phyloP scores from a whole-genome alignment of 2,888 invertebrate species.

The Drosophila ezoana region DNA sequence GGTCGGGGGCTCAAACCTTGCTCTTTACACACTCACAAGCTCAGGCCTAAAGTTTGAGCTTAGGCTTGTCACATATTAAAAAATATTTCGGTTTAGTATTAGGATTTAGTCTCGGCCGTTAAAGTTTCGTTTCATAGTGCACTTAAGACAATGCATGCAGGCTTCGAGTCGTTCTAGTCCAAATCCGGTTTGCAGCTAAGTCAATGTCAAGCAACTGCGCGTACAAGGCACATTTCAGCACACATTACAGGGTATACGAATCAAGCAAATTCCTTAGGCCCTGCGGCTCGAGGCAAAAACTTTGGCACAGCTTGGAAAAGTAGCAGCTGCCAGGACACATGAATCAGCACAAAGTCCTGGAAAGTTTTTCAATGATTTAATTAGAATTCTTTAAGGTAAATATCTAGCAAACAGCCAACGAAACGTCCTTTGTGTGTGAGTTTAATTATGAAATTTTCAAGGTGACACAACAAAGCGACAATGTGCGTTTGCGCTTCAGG shows the following conservation, averaged over 20 bases:
- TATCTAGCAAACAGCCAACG: slow-evolving; percentile 26
- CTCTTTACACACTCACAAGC: too few relatives aligned
- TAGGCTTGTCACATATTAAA: too few relatives aligned
- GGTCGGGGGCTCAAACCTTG: background rate
- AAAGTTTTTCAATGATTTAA: slow-evolving; percentile 78
- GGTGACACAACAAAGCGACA: slow-evolving; percentile 49
- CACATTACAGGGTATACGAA: slow-evolving; percentile 56
- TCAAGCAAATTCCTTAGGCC: slow-evolving; percentile 68
- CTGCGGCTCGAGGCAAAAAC: slow-evolving; percentile 31
- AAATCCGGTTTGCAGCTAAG: too few relatives aligned
- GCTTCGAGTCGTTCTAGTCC: too few relatives aligned
- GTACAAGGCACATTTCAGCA: background rate
- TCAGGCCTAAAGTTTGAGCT: too few relatives aligned
- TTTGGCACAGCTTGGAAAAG: slow-evolving; percentile 56
- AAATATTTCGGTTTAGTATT: too few relatives aligned
- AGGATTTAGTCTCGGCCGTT: too few relatives aligned
- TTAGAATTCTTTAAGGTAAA: slow-evolving; percentile 78
- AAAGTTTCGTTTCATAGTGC: too few relatives aligned
- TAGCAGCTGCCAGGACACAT: slow-evolving; percentile 76
- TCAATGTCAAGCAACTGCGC: too few relatives aligned
- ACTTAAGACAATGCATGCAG: too few relatives aligned
- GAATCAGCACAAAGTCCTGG: slow-evolving; percentile 76
- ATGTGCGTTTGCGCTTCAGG: slow-evolving; percentile 3
- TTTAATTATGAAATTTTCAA: slow-evolving; percentile 80
- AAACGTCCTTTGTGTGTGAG: slow-evolving; percentile 38